Evolutionary conservation across 2,113 vertebrate species (phyloP).

Genomic region (Rafetus swinhoei): DNA sequence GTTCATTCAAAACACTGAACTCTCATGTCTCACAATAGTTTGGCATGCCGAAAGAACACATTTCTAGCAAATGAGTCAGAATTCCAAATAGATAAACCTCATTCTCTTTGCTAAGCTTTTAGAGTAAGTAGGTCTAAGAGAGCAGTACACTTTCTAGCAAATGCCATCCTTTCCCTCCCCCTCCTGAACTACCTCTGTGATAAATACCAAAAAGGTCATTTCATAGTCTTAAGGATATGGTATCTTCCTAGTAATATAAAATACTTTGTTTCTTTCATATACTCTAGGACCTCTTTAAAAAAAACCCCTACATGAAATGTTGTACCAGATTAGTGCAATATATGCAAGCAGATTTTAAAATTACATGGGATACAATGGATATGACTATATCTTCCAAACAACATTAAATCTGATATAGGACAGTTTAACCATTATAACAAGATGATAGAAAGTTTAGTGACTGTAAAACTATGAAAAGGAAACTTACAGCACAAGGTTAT

Average conservation of each 20-base stretch:
- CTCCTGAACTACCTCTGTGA: background rate
- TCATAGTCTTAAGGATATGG: background rate
- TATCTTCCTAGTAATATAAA: background rate
- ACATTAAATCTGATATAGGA: background rate
- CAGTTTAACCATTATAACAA: background rate
- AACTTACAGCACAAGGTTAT: background rate
- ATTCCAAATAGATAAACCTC: background rate
- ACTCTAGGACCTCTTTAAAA: background rate
- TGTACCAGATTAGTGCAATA: background rate
- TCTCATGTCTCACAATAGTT: background rate
- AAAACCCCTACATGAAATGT: background rate
- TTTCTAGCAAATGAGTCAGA: background rate
- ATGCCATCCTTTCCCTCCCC: background rate
- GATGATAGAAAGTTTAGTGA: background rate
- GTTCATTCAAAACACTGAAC: background rate
- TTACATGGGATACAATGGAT: background rate
- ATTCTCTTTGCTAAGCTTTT: background rate
- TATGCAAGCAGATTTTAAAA: background rate
- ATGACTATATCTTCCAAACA: background rate
- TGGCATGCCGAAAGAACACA: background rate
- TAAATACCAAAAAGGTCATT: background rate
- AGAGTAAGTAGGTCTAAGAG: background rate
- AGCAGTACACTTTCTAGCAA: background rate
- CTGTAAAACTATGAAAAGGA: background rate
- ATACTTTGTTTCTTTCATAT: background rate